These are phyloP conservation scores for Paragorgia papillata DNA, from an alignment of 92 coral and sea anemone species.

Conservation along the genomic window DNA sequence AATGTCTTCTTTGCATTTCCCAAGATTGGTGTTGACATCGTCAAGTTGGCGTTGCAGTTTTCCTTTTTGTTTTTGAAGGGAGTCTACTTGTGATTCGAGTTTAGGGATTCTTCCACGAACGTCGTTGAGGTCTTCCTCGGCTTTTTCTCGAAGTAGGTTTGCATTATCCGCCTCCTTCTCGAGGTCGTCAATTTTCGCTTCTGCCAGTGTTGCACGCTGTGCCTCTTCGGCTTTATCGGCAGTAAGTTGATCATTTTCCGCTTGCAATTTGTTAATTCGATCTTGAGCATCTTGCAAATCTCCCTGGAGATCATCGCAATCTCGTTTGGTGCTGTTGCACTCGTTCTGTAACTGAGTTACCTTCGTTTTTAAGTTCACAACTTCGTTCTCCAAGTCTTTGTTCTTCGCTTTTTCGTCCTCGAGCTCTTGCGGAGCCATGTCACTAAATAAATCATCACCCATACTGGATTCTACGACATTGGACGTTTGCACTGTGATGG, in stretches of 20 bases:
- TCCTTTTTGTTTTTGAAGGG: conserved; percentile 76
- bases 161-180: conserved; percentile 73
- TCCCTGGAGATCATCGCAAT: conserved; percentile 60
- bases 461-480: conserved; percentile 48
- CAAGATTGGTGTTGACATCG: conserved; percentile 63
- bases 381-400: conserved; percentile 58
- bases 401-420: conserved; percentile 63
- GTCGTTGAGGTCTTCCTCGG: conserved; percentile 74
- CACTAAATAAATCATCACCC: conserved; percentile 51
- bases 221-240: conserved; percentile 71
- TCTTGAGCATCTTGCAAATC: conserved; percentile 76
- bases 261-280: conserved; percentile 62
- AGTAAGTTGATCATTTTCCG: conserved; percentile 69
- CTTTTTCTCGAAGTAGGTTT: conserved; percentile 68
- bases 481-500: conserved; percentile 53
- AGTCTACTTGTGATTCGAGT: conserved; percentile 80
- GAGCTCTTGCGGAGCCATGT: conserved; percentile 55
- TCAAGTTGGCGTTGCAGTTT: conserved; percentile 73
- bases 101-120: conserved; percentile 79
- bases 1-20: conserved; percentile 61
- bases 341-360: conserved; percentile 63
- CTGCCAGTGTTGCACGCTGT: conserved; percentile 61
- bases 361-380: conserved; percentile 61
- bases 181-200: conserved; percentile 67
- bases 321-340: conserved; percentile 64